These are phyloP conservation scores for Phenganax stokvisi DNA, from an alignment of 92 coral and sea anemone species.

Conservation along the genomic window DNA sequence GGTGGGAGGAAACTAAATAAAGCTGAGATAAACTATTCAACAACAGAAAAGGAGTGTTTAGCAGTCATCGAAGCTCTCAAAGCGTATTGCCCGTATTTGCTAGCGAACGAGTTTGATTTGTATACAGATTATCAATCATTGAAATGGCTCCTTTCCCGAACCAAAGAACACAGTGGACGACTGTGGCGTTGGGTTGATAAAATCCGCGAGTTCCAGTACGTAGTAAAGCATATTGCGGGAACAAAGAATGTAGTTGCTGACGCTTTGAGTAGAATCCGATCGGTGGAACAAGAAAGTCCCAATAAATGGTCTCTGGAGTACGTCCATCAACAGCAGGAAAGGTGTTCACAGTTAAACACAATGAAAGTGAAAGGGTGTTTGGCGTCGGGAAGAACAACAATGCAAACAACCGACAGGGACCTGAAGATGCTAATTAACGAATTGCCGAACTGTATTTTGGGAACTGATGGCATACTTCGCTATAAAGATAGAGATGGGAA, in stretches of 20 bases:
- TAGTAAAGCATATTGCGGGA: slow-evolving; percentile 52
- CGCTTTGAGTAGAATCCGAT: slow-evolving; percentile 47
- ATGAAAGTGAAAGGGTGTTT: slow-evolving; percentile 45
- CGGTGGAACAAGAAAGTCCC: slow-evolving; percentile 8
- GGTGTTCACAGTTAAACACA: slow-evolving; percentile 38
- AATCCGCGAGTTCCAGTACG: slow-evolving; percentile 56
- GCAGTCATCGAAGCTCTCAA: too few species aligned
- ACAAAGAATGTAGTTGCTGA: slow-evolving; percentile 50
- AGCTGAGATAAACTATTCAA: too few species aligned
- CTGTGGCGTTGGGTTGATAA: slow-evolving; percentile 58
- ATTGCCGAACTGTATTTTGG: slow-evolving; percentile 18
- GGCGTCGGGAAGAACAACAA: slow-evolving; percentile 22
- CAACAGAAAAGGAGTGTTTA: too few species aligned
- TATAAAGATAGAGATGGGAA: slow-evolving; percentile 6
- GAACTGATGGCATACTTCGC: slow-evolving; percentile 41
- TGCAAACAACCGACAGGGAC: slow-evolving; percentile 19
- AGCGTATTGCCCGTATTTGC: too few species aligned
- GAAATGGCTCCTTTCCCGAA: too few species aligned
- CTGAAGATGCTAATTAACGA: slow-evolving; percentile 35
- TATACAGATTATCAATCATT: too few species aligned
- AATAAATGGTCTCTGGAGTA: slow-evolving; percentile 46
- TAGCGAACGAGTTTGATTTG: too few species aligned
- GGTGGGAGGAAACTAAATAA: too few species aligned
- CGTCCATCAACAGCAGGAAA: slow-evolving; percentile 43
- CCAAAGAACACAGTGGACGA: slow-evolving; percentile 36